A percentile compares a stretch with the other conserved stretches of the same genome.
These are phyloP conservation scores for Hesperophylax magnus DNA, from an alignment of 1,140 invertebrate genomes.

Conservation along the genomic window DNA sequence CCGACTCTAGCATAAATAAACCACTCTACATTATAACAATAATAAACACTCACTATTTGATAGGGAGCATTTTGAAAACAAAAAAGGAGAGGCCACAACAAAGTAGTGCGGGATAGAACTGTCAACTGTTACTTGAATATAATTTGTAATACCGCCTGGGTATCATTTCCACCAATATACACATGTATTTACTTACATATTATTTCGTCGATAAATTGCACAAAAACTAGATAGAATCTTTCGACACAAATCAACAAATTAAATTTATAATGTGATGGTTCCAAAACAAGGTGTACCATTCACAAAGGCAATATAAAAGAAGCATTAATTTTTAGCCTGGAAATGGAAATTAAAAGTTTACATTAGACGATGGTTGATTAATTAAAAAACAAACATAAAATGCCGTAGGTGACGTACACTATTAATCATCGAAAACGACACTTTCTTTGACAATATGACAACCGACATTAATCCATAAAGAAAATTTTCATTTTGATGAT, in stretches of 20 bases:
- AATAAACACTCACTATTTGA: background rate
- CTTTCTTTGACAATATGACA: slow-evolving; percentile 20
- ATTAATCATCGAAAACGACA: slow-evolving; percentile 29
- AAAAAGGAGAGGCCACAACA: slow-evolving; percentile 36
- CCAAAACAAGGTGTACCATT: slow-evolving; percentile 23
- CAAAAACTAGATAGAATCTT: slow-evolving; percentile 6
- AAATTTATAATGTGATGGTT: background rate
- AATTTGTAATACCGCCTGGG: background rate
- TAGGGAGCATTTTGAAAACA: slow-evolving; percentile 8
- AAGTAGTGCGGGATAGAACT: background rate
- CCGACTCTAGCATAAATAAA: too few species aligned
- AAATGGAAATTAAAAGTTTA: too few species aligned
- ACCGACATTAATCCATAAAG: slow-evolving; percentile 23
- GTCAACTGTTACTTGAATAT: background rate
- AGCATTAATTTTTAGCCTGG: slow-evolving; percentile 3
- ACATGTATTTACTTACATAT: slow-evolving; percentile 11
- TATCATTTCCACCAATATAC: background rate
- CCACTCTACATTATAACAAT: background rate
- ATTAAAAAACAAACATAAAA: background rate
- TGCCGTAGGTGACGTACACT: slow-evolving; percentile 23
- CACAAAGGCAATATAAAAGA: slow-evolving; percentile 5
- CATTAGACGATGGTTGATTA: too few species aligned
- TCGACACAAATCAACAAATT: slow-evolving; percentile 9
- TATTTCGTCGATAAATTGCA: background rate
- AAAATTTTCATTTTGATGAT: background rate